Conservation (phyloP, 2,797 vertebrate species). For the Phoebastria nigripes region DNA sequence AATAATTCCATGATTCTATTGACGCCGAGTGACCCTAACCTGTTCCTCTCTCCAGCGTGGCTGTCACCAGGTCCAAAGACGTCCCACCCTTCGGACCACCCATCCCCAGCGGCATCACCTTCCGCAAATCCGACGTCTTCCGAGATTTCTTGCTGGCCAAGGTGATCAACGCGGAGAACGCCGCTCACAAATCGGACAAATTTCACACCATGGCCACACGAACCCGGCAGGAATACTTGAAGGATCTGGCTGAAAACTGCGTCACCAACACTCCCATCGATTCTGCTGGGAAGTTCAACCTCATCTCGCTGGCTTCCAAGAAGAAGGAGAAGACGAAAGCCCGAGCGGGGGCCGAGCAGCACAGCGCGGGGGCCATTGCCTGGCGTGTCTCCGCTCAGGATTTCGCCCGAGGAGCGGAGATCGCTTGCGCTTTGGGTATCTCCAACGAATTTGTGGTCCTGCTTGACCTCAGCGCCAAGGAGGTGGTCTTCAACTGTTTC, state of each 20-base stretch:
- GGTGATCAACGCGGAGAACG: conserved; percentile 90
- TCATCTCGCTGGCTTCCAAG: conserved; percentile 90
- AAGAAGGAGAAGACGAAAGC: conserved; percentile 86
- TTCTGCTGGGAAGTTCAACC: conserved; percentile 85
- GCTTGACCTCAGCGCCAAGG: conserved; percentile 83
- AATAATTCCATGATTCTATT: background rate
- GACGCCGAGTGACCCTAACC: too few species aligned
- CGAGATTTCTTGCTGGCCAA: conserved; percentile 92
- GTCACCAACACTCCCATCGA: conserved; percentile 85
- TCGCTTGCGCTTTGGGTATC: conserved; percentile 82
- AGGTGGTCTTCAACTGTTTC: conserved; percentile 93
- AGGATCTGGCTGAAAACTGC: conserved; percentile 89
- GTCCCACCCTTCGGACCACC: conserved; percentile 92
- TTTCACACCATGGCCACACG: conserved; percentile 94
- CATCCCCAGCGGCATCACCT: conserved; percentile 80
- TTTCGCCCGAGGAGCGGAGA: conserved; percentile 78
- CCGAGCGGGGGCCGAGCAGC: conserved; percentile 80
- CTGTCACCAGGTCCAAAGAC: conserved; percentile 94
- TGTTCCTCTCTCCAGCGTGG: conserved; percentile 69
- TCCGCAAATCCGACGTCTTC: conserved; percentile 85
- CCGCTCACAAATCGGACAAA: conserved; percentile 92
- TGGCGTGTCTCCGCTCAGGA: conserved; percentile 87
- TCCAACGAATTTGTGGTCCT: conserved; percentile 87
- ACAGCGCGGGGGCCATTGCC: conserved; percentile 80
- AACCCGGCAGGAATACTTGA: conserved; percentile 90